Evolutionary conservation across 2,113 vertebrate genomes (phyloP).

Genomic region (Progne subis): DNA sequence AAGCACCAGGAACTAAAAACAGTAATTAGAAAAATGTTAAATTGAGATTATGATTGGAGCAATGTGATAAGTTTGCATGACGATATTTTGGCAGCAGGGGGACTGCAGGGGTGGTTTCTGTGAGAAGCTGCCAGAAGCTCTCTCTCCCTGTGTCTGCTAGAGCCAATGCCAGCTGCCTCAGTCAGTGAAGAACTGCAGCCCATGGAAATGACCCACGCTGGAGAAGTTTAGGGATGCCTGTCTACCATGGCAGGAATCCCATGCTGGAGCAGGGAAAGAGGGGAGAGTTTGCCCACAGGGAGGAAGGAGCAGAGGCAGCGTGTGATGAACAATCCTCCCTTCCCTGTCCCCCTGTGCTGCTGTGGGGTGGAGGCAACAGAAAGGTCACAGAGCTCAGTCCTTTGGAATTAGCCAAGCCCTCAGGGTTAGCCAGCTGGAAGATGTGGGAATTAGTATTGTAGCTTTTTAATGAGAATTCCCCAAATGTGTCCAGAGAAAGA

Average conservation of each 20-base stretch:
- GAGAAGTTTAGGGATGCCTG: background rate
- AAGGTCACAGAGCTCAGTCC: too few relatives aligned
- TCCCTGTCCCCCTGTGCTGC: rapidly evolving
- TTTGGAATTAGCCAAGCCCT: too few relatives aligned
- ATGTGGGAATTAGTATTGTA: too few relatives aligned
- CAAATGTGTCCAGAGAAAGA: too few relatives aligned
- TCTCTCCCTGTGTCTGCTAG: background rate
- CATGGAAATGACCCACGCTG: rapidly evolving
- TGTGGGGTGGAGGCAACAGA: background rate
- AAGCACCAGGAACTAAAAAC: background rate
- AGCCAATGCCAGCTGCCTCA: background rate
- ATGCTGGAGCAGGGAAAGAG: background rate
- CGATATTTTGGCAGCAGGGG: background rate
- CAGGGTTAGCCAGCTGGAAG: too few relatives aligned
- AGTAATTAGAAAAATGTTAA: background rate
- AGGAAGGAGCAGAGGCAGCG: rapidly evolving
- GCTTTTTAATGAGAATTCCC: too few relatives aligned
- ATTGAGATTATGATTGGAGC: background rate
- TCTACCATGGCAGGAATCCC: background rate
- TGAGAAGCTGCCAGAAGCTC: background rate
- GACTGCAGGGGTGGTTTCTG: background rate
- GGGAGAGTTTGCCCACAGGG: background rate
- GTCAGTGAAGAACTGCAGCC: background rate
- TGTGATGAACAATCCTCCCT: background rate
- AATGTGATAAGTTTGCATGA: background rate